phyloP scores from a whole-genome alignment of 2,113 vertebrate genomes.

The Platichthys flesus region DNA sequence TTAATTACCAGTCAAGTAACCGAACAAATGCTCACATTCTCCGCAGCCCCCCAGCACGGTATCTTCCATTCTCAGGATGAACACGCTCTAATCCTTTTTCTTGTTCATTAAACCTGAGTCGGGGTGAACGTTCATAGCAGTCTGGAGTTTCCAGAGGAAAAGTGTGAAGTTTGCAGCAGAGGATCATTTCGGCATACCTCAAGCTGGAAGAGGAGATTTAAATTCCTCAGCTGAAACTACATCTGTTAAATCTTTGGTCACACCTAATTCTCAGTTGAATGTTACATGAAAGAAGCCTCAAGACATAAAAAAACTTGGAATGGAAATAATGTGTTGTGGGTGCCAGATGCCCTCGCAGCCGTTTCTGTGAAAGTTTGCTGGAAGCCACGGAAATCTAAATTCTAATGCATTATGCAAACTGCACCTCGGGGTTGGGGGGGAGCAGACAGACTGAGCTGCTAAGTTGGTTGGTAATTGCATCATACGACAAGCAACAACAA shows the following conservation, averaged over 20 bases:
- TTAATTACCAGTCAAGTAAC: slow-evolving; percentile 46
- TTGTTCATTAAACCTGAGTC: slow-evolving; percentile 36
- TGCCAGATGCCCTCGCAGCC: background rate
- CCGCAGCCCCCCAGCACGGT: background rate
- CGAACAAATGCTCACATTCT: slow-evolving; percentile 6
- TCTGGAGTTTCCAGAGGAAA: background rate
- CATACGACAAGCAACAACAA: slow-evolving; percentile 17
- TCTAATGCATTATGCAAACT: slow-evolving; percentile 32
- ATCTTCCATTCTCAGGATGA: slow-evolving; percentile 11
- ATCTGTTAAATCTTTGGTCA: background rate
- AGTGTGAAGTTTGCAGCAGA: slow-evolving; percentile 2
- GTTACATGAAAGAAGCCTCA: background rate
- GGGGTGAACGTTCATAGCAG: background rate
- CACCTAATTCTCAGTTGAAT: background rate
- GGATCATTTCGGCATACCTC: slow-evolving; percentile 2
- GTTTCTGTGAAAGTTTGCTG: slow-evolving; percentile 9
- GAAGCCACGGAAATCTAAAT: slow-evolving; percentile 14
- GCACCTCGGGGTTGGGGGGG: background rate
- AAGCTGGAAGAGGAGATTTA: slow-evolving; percentile 22
- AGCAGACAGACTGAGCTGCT: slow-evolving; percentile 3
- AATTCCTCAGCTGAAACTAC: slow-evolving; percentile 5
- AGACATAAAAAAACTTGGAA: slow-evolving; percentile 1
- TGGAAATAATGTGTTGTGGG: background rate
- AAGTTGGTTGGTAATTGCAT: slow-evolving; percentile 42
- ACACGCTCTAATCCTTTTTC: slow-evolving; percentile 53